Percentiles rank a stretch among this genome's conserved stretches.
Evolutionary conservation across 2,888 invertebrate genomes (phyloP).

Genomic region (Drosophila multiciliata): DNA sequence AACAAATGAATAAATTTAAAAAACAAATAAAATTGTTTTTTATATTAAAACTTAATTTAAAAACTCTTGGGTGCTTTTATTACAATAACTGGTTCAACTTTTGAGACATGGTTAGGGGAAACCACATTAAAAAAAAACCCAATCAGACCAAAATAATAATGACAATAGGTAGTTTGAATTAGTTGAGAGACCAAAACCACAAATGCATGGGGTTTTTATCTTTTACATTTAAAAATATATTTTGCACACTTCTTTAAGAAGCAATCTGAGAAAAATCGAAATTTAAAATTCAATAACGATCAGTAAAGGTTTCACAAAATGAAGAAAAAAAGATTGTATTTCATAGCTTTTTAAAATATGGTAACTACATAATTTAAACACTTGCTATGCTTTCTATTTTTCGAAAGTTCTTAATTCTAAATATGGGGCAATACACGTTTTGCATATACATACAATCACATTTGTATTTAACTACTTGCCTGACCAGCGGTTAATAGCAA

Average conservation of each 20-base stretch:
- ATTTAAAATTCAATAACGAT: background rate
- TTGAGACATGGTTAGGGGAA: background rate
- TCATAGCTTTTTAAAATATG: background rate
- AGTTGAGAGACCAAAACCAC: background rate
- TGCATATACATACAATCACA: background rate
- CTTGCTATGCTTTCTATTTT: slow-evolving; percentile 1
- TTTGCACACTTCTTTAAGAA: background rate
- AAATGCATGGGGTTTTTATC: background rate
- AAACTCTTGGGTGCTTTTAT: background rate
- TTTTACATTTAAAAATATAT: background rate
- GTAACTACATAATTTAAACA: background rate
- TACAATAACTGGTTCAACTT: background rate
- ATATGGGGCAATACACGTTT: background rate
- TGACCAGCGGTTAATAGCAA: slow-evolving; percentile 18
- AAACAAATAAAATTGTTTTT: background rate
- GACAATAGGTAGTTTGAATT: background rate
- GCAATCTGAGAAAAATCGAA: background rate
- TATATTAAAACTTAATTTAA: background rate
- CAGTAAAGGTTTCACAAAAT: too few species aligned
- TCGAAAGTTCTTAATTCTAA: slow-evolving; percentile 2
- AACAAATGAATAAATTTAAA: background rate
- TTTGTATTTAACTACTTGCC: background rate
- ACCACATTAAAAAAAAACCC: background rate
- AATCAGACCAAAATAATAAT: background rate
- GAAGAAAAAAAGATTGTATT: background rate